Base-by-base conservation (phyloP, 2,888 invertebrate species). In the Hybos culiciformis region DNA sequence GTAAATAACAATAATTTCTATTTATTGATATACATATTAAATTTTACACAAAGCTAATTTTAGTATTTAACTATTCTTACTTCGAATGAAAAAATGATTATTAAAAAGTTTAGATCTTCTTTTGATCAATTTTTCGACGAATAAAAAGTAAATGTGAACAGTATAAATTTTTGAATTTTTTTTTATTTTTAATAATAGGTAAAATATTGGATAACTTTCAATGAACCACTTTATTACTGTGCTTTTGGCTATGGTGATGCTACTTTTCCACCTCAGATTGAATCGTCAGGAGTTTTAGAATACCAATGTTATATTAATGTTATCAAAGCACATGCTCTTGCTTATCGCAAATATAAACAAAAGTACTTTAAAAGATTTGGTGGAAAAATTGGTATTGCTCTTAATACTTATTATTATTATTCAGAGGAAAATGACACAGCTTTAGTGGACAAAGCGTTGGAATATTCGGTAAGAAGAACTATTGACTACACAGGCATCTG, bases 171-270 rank as follows among this genome's bases (percentile, higher is more conserved):
- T n/a, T n/a, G n/a, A n/a, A n/a, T 12, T 36, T 12, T 12, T 34
- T 37, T 40, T 15, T 38, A 24, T 26, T 24, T 23, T 37, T 21
- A 8, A 23, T 9, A 12, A 24, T 18, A 53, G 50, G 51, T 57
- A 0, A 70, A 73, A 51, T 68, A 69, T 7, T 77, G 74, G 72
- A 69, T 74, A 12, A 76, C 77, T 0, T 68, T 75, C 44, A 76
- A 77, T 50, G 76, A 77, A 50, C 74, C 74, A 0, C 61, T 57
- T 46, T 60, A 65, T 46, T 60, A 63, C 24, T 69, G 67, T 39
- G 56, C 52, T 2, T 52, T 57, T 15, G 72, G 71, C 0, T 77
- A 78, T 53, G 73, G 73, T 2, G 42, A 36, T 3, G 51, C 43
- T 0, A 52, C 55, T 0, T 53, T 48, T 3, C 57, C 58, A 5